phyloP scores from a whole-genome alignment of 2,797 vertebrate genomes.

The Loris lydekkerianus region DNA sequence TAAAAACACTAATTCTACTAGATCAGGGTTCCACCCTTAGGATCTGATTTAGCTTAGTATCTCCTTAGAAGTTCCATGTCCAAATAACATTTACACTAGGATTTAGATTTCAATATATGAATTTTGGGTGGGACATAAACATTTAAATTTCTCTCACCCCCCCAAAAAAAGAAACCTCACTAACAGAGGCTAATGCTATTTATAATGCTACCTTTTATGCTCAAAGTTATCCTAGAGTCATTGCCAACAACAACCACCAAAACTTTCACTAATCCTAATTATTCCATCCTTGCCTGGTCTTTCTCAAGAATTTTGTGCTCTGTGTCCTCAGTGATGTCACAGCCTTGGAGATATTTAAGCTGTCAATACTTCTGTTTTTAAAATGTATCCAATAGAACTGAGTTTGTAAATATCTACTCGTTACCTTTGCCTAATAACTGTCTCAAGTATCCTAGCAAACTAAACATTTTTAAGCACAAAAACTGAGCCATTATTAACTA shows the following conservation, averaged over 20 bases:
- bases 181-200: neutral
- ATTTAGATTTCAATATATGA: neutral
- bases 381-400: neutral
- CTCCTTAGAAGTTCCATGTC: neutral
- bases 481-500: neutral
- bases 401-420: neutral
- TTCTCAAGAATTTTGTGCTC: neutral
- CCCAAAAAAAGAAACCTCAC: neutral
- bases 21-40: neutral
- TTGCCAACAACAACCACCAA: neutral
- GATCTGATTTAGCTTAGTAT: neutral
- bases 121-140: neutral
- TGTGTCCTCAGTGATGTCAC: neutral
- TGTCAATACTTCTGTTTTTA: neutral
- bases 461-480: constrained; percentile 7
- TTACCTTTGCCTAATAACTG: neutral
- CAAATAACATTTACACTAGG: neutral
- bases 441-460: neutral
- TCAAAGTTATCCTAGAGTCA: neutral
- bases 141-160: neutral
- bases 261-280: neutral
- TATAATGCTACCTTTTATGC: neutral
- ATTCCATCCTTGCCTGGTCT: neutral
- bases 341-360: neutral
- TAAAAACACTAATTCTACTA: neutral